phyloP scores from a whole-genome alignment of 2,888 invertebrate genomes.

The Apomyelois bistriatella region DNA sequence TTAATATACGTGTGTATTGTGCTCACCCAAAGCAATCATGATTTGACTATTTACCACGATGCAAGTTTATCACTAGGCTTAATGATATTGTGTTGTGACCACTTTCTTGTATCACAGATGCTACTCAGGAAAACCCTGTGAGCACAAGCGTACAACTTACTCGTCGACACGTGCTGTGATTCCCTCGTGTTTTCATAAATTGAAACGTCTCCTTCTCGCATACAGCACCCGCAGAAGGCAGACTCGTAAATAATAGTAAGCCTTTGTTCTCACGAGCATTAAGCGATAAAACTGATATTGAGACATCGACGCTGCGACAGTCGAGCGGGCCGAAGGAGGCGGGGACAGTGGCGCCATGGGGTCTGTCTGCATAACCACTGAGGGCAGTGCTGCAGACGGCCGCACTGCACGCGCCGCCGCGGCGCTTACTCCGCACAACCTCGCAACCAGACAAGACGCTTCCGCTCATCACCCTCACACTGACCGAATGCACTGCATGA shows the following conservation, averaged over 20 bases:
- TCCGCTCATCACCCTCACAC: constrained; percentile 31
- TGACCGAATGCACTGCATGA: constrained; percentile 35
- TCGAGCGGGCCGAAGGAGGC: constrained; percentile 73
- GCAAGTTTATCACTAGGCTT: constrained; percentile 74
- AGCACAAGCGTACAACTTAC: constrained; percentile 67
- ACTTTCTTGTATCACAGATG: constrained; percentile 76
- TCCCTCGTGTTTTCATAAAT: constrained; percentile 69
- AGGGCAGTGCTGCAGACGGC: constrained; percentile 57
- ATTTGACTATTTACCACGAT: constrained; percentile 58
- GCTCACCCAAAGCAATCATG: constrained; percentile 61
- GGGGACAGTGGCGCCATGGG: constrained; percentile 66
- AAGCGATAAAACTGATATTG: constrained; percentile 72
- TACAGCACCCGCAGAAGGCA: constrained; percentile 92
- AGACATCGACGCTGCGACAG: constrained; percentile 70
- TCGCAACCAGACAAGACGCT: constrained; percentile 43
- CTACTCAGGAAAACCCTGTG: constrained; percentile 68
- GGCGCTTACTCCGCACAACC: constrained; percentile 62
- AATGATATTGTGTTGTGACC: constrained; percentile 72
- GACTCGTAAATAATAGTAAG: constrained; percentile 77
- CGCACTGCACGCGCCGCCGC: constrained; percentile 41
- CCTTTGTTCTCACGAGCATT: constrained; percentile 80
- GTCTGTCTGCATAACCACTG: constrained; percentile 51
- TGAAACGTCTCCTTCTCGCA: constrained; percentile 89
- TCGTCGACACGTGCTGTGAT: constrained; percentile 72
- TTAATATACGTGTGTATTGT: constrained; percentile 41